These are phyloP conservation scores for Macrotus californicus DNA, from an alignment of 2,113 vertebrate genomes.

Conservation along the genomic window DNA sequence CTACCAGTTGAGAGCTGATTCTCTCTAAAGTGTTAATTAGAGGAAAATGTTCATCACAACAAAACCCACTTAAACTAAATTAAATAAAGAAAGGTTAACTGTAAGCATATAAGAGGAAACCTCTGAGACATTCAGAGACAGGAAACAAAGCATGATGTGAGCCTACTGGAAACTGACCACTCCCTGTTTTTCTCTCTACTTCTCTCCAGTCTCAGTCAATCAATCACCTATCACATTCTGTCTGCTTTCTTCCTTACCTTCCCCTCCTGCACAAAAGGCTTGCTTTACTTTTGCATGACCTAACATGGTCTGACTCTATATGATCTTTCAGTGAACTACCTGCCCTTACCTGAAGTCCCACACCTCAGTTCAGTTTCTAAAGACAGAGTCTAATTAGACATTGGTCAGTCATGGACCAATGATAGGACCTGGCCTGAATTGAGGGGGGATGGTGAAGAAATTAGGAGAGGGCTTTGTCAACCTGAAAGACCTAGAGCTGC, in stretches of 20 bases:
- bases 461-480: neutral
- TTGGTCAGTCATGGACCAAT: neutral
- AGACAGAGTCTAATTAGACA: neutral
- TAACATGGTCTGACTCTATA: neutral
- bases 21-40: neutral
- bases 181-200: neutral
- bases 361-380: neutral
- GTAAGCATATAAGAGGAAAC: neutral
- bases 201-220: neutral
- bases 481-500: neutral
- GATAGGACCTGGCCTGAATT: neutral
- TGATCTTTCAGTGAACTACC: neutral
- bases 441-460: neutral
- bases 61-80: conserved; percentile 11
- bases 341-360: neutral
- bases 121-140: neutral
- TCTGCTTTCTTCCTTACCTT: neutral
- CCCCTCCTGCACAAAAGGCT: neutral
- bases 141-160: neutral
- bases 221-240: neutral
- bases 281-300: neutral
- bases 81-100: neutral
- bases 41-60: neutral
- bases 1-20: neutral
- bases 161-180: neutral